A percentile compares a stretch with the other conserved stretches of the same genome.
These are phyloP conservation scores for Anadara kagoshimensis DNA, from an alignment of 1,140 invertebrate species.

Conservation along the genomic window DNA sequence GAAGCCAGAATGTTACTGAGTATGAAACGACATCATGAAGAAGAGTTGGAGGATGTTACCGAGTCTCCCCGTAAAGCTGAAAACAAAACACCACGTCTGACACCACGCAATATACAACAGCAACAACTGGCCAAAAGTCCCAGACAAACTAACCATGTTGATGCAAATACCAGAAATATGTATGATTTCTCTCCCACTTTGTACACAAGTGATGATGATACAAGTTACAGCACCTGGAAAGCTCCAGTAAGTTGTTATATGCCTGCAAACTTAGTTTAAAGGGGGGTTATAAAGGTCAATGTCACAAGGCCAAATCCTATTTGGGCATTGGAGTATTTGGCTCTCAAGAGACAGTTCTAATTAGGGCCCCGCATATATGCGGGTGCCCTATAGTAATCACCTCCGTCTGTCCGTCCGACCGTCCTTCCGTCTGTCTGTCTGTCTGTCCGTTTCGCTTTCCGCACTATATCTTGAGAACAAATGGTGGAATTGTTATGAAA, in stretches of 20 bases:
- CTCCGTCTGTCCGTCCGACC: too few relatives aligned
- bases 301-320: too few relatives aligned
- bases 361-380: too few relatives aligned
- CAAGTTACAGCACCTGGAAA: constrained; percentile 63
- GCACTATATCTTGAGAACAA: too few relatives aligned
- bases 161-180: constrained; percentile 10
- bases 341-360: too few relatives aligned
- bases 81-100: not conserved
- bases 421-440: too few relatives aligned
- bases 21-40: constrained; percentile 59
- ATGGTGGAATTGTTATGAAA: too few relatives aligned
- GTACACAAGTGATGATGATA: constrained; percentile 60
- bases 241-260: constrained; percentile 54
- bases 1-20: constrained; percentile 64
- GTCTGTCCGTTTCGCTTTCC: too few relatives aligned
- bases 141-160: not conserved
- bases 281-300: too few relatives aligned
- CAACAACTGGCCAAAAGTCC: not conserved
- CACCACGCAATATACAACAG: not conserved
- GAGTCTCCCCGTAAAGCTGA: constrained; percentile 27
- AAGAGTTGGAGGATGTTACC: constrained; percentile 47
- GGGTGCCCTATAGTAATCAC: too few relatives aligned
- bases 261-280: too few relatives aligned
- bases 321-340: too few relatives aligned
- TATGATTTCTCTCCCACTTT: constrained; percentile 59